Base-by-base conservation (phyloP, 2,888 invertebrate species). In the Rhorus exstirpatorius region DNA sequence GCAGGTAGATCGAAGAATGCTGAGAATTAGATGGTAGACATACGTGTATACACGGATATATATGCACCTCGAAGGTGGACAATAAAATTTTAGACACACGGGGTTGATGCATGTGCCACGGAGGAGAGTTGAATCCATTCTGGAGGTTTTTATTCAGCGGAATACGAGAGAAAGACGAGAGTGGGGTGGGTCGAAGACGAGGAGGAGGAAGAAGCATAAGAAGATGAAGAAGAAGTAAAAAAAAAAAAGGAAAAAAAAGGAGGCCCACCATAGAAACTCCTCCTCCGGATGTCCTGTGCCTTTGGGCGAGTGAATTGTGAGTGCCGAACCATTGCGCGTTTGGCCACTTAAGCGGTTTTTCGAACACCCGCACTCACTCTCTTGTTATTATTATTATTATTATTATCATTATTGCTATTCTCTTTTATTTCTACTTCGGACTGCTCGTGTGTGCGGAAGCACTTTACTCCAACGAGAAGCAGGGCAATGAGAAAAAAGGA, bases 281-380 rank as follows among this genome's bases (percentile, higher is more conserved):
- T 80, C 84, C 86, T 89, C 91, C 91, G 89, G 90, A 89, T 90
- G 89, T 90, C 88, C 89, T 89, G 88, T 86, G 87, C 86, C 85
- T 86, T 83, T 86, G 87, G 67, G 63, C 63, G 63, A 75, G 60
- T 46, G 58, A 71, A 51, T 88, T 85, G 86, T 83, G 79, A 74
- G 72, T 84, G 79, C 74, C 86, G 84, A 82, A 83, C 83, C 88
- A 88, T 86, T 88, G 87, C 86, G 78, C 68, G 60, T 86, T 87
- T 84, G 86, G 88, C 89, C 87, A 88, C 88, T 89, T 87, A 85
- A 86, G 86, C 84, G 89, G 84, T 87, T 86, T 85, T 86, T 79
- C 79, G 63, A 79, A 70, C 63, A 68, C 68, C 77, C 70, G 35
- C 49, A 55, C 55, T 65, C 35, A 17, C 68, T 74, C 79, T 35